Base-by-base conservation (phyloP, 1,140 invertebrate species). In the Battus philenor region DNA sequence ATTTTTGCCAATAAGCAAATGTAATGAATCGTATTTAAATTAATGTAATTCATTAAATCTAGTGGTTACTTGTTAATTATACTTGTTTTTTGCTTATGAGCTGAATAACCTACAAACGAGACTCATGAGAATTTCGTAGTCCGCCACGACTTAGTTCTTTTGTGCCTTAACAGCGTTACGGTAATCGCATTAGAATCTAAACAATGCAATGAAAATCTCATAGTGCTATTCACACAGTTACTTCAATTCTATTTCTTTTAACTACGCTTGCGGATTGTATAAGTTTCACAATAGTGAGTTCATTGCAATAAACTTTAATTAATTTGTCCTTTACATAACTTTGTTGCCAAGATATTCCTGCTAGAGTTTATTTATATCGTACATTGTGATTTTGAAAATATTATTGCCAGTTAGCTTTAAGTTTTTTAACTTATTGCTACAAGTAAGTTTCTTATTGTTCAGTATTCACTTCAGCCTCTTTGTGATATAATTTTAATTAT, bases 151-250 rank as follows among this genome's bases (percentile, higher is more conserved):
- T 26, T 8, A 20, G 16, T 10, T 38, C 17, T 39, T 39, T 41
- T 41, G 38, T 29, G 26, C 8, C 9, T 26, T 41, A 29, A 41
- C 38, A 29, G 24, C 17, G 20, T 41, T 41, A 41, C 38, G 26
- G 38, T 41, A 29, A 41, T 41, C 38, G 13, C 16, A 27, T 41
- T 41, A 41, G 26, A 17, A 41, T 41, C 38, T 41, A 29, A 41
- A 41, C 38, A 41, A 41, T 41, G 38, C 24, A 41, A 41, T 41
- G 26, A 13, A 33, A 33, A 33, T 33, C 38, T 12, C 26, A 41
- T 29, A 41, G 38, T 27, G 27, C 26, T 29, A 10, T 41, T 41
- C 38, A 41, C 38, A 41, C 16, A 41, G 38, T 41, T 29, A 17
- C 13, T 15, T n/a, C 8, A 4, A 15, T 27, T 26, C n/a, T 27